Evolutionary conservation across 1,140 invertebrate genomes (phyloP), one percentile per base, ranked within the genome.

Genomic region (Drosophila elegans): DNA sequence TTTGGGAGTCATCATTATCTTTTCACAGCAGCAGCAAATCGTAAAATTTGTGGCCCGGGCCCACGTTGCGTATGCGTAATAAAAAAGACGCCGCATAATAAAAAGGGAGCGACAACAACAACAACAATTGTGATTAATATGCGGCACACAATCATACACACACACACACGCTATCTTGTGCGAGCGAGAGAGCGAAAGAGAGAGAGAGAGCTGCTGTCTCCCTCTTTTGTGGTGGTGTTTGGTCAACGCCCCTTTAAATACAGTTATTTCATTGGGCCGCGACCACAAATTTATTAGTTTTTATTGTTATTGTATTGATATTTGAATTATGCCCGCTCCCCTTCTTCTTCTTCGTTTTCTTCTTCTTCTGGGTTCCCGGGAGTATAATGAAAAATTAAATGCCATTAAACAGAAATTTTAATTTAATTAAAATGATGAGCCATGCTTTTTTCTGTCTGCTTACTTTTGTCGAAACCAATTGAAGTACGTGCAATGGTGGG

Each of bases 211-310:
- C 10, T 34, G 73, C 39, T 77, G 44, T 45, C 34, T 84, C 59
- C 42, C 34, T 84, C 59, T 57, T 62, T 64, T 78, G 74, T 73
- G 73, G 75, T 91, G 79, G 88, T 91, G 88, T 91, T 92, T 92
- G 77, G 80, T 78, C 78, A 78, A 92, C 91, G 91, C 91, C 91
- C 89, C 77, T 78, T 92, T 92, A 91, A 92, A 92, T 91, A 92
- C 91, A 91, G 89, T 92, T 91, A 92, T 92, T 92, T 92, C 83
- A 92, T 92, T 92, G 91, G 89, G 74, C 76, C 78, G 86, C 83
- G 73, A 90, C 78, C 84, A 90, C 88, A 89, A 90, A 88, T 91
- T 90, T 88, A 86, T 90, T 90, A 85, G 78, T 82, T 86, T 80
- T 86, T 77, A 81, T 80, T 90, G 75, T 82, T 90, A 86, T 90